A percentile compares a stretch with the other conserved stretches of the same genome.
phyloP scores from a whole-genome alignment of 2,113 vertebrate genomes.

The Vulpes vulpes region DNA sequence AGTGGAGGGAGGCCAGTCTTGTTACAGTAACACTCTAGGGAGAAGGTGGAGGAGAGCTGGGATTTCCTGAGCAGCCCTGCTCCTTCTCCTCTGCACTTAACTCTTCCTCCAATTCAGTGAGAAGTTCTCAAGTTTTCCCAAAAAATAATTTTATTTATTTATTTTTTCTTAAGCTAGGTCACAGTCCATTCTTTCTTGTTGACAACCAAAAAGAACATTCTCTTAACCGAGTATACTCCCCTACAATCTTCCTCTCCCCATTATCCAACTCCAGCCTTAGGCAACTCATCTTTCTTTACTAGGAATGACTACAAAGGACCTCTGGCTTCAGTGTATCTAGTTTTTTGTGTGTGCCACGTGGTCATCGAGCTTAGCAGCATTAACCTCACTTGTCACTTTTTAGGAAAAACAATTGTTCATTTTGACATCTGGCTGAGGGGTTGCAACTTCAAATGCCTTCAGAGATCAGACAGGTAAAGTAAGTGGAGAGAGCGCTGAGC shows the following conservation, averaged over 20 bases:
- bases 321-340: not conserved
- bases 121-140: not conserved
- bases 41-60: not conserved
- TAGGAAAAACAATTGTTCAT: not conserved
- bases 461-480: not conserved
- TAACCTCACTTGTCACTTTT: not conserved
- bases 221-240: not conserved
- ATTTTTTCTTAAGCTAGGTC: not conserved
- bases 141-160: not conserved
- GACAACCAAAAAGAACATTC: not conserved
- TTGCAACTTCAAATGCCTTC: slow-evolving; percentile 30
- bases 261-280: not conserved
- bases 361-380: not conserved
- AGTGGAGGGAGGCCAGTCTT: not conserved
- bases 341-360: not conserved
- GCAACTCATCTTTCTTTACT: slow-evolving; percentile 1
- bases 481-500: not conserved
- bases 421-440: not conserved
- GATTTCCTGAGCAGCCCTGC: not conserved
- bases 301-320: not conserved
- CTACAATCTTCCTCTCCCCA: not conserved
- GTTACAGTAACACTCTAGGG: not conserved
- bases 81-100: not conserved
- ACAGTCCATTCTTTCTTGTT: not conserved
- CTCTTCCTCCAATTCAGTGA: not conserved